Evolutionary conservation across 2,113 vertebrate species (phyloP).

Genomic region (Alethe diademata): DNA sequence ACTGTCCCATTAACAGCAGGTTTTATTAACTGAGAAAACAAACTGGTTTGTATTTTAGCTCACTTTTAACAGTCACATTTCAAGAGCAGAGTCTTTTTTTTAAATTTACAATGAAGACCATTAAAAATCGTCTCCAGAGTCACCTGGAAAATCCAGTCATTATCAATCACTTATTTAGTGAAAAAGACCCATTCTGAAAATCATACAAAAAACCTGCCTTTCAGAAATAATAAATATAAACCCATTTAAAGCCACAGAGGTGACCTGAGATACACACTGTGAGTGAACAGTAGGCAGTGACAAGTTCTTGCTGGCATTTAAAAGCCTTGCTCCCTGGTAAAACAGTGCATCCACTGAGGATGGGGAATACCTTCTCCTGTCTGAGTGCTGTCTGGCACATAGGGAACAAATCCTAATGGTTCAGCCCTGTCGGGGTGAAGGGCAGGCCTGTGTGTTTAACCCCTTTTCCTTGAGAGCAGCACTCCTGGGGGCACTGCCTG

Average conservation of each 20-base stretch:
- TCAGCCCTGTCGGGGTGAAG: background rate
- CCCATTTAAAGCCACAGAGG: slow-evolving; percentile 10
- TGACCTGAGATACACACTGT: background rate
- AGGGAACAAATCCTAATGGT: background rate
- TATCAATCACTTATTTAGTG: background rate
- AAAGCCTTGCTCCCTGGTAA: slow-evolving; percentile 9
- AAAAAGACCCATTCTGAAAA: background rate
- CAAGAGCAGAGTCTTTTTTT: background rate
- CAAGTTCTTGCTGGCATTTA: slow-evolving; percentile 22
- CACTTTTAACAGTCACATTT: background rate
- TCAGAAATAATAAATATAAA: background rate
- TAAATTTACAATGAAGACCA: background rate
- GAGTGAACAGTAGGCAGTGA: background rate
- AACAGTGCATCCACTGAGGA: background rate
- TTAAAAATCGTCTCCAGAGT: background rate
- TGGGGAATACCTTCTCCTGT: background rate
- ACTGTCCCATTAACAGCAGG: background rate
- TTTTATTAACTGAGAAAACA: slow-evolving; percentile 10
- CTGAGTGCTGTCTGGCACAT: slow-evolving; percentile 49
- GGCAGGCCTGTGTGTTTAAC: background rate
- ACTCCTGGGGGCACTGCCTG: fast-evolving
- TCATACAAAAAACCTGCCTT: background rate
- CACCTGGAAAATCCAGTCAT: background rate
- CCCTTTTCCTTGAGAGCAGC: fast-evolving
- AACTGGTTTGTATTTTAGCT: background rate